Conservation (phyloP, 2,113 vertebrate species). For the Oceanodroma tethys region DNA sequence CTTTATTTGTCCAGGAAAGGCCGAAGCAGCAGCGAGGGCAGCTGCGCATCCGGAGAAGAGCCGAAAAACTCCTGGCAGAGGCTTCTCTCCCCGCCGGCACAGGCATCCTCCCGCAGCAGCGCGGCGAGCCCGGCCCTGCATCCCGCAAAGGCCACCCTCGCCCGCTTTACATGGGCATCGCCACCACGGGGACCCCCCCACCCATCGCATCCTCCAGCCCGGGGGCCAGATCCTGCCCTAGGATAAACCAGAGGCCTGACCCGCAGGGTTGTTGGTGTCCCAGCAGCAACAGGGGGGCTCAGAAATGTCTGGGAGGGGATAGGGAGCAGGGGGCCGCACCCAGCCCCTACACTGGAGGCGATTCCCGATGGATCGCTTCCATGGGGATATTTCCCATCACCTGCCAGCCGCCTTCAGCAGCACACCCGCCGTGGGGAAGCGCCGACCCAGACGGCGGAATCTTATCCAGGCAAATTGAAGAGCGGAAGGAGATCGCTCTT, state of each 20-base stretch:
- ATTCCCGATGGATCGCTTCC: background rate
- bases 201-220: accelerated
- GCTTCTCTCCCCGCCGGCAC: background rate
- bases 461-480: background rate
- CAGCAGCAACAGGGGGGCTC: background rate
- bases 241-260: background rate
- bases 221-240: background rate
- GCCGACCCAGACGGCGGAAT: background rate
- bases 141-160: background rate
- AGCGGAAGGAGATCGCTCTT: accelerated
- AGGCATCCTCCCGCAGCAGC: background rate
- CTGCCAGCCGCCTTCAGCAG: background rate
- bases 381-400: background rate
- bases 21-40: background rate
- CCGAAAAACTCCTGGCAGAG: background rate
- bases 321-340: background rate
- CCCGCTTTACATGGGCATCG: accelerated
- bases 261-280: background rate
- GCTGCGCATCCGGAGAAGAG: background rate
- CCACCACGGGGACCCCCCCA: accelerated
- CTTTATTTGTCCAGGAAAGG: background rate
- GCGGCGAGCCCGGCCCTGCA: accelerated
- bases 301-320: background rate
- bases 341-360: background rate
- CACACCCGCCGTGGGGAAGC: background rate